These are phyloP conservation scores for Cosmia trapezina DNA, from an alignment of 2,888 invertebrate genomes.

Conservation along the genomic window DNA sequence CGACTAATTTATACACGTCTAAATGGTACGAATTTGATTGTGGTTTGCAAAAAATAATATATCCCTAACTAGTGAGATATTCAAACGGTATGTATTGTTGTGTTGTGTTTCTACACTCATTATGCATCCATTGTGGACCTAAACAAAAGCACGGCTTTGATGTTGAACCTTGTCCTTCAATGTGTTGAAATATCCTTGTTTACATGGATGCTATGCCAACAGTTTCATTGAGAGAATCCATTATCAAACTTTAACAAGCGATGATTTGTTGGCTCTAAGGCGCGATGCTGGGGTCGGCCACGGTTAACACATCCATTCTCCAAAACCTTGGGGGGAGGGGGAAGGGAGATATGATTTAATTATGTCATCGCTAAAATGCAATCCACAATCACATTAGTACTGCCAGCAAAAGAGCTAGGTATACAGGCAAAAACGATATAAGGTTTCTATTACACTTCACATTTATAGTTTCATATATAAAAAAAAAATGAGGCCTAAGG, in stretches of 20 bases:
- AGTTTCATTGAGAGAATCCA: slow-evolving; percentile 3
- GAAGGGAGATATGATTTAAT: not conserved
- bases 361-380: slow-evolving; percentile 1
- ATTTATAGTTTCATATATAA: not conserved
- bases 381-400: slow-evolving; percentile 34
- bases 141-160: slow-evolving; percentile 14
- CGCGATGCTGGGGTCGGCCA: not conserved
- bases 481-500: not conserved
- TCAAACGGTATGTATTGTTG: not conserved
- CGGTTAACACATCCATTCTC: not conserved
- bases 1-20: slow-evolving; percentile 35
- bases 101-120: slow-evolving; percentile 5
- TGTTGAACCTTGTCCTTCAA: slow-evolving; percentile 13
- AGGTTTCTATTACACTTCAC: not conserved
- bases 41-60: slow-evolving; percentile 29
- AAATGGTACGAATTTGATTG: slow-evolving; percentile 43
- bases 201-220: slow-evolving; percentile 3
- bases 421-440: not conserved
- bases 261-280: not conserved
- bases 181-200: slow-evolving; percentile 5
- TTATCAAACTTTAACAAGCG: not conserved
- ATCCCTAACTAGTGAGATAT: not conserved
- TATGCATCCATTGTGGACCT: slow-evolving; percentile 7
- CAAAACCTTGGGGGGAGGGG: no score
- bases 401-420: not conserved